Evolutionary conservation across 2,888 invertebrate species (phyloP).

Genomic region (Microplitis manilae): DNA sequence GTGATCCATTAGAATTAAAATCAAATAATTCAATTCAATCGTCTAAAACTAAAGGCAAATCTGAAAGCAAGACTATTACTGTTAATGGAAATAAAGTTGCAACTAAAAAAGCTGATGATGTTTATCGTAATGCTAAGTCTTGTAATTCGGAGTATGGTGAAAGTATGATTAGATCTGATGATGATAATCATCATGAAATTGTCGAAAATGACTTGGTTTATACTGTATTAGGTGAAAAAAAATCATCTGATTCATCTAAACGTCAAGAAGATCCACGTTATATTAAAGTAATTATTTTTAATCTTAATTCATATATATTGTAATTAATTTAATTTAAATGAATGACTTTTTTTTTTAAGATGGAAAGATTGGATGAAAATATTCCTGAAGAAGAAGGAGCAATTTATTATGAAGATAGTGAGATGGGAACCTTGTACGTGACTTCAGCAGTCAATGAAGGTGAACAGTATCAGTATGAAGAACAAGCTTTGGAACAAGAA

Average conservation of each 20-base stretch:
- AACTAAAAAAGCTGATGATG: not conserved
- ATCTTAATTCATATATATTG: not conserved
- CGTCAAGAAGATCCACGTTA: slow-evolving; percentile 56
- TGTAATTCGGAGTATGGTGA: slow-evolving; percentile 43
- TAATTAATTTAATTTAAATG: not conserved
- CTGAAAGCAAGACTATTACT: slow-evolving; percentile 27
- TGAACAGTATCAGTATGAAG: slow-evolving; percentile 59
- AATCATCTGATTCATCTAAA: slow-evolving; percentile 51
- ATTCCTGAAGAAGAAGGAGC: slow-evolving; percentile 65
- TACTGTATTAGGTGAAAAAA: slow-evolving; percentile 67
- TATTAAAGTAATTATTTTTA: slow-evolving; percentile 56
- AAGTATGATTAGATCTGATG: slow-evolving; percentile 42
- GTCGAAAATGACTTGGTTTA: slow-evolving; percentile 68
- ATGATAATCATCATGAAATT: slow-evolving; percentile 61
- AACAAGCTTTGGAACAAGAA: slow-evolving; percentile 58
- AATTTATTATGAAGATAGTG: slow-evolving; percentile 68
- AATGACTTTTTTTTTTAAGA: slow-evolving; percentile 50
- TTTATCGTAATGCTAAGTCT: slow-evolving; percentile 10
- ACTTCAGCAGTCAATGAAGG: slow-evolving; percentile 60
- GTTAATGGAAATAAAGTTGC: slow-evolving; percentile 45
- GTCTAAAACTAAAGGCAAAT: slow-evolving; percentile 4
- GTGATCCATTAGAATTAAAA: slow-evolving; percentile 51
- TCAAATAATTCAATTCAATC: not conserved
- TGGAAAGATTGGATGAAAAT: slow-evolving; percentile 64
- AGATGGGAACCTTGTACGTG: slow-evolving; percentile 65